Evolutionary conservation across 2,797 vertebrate species (phyloP).

Genomic region (Limnodromus scolopaceus): DNA sequence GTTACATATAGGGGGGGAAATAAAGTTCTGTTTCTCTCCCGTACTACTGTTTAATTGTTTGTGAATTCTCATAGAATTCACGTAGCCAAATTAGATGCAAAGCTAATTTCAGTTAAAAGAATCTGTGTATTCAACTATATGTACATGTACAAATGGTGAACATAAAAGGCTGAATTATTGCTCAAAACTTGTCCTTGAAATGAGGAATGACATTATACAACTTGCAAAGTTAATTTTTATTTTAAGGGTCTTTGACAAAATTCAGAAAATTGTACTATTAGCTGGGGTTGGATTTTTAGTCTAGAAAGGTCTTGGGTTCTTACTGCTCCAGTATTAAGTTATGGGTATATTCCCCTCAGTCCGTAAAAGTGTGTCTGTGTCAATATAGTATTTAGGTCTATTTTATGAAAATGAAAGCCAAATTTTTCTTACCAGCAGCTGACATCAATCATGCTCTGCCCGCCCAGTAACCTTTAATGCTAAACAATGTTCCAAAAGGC

Average conservation of each 20-base stretch:
- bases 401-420: constrained; percentile 17
- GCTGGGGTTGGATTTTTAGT: neutral
- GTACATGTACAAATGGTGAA: neutral
- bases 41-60: neutral
- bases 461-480: neutral
- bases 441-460: neutral
- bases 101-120: neutral
- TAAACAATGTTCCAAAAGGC: constrained; percentile 35
- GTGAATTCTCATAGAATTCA: neutral
- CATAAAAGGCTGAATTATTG: neutral
- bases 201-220: neutral
- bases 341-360: neutral
- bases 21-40: neutral
- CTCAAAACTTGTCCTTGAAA: neutral
- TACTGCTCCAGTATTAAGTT: neutral
- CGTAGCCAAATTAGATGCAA: neutral
- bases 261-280: neutral
- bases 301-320: neutral
- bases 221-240: neutral
- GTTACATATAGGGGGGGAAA: neutral
- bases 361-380: neutral
- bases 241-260: neutral
- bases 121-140: neutral
- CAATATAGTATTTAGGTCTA: neutral
- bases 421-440: neutral